Base-by-base conservation (phyloP, 2,113 vertebrate genomes). In the Mustela lutreola region DNA sequence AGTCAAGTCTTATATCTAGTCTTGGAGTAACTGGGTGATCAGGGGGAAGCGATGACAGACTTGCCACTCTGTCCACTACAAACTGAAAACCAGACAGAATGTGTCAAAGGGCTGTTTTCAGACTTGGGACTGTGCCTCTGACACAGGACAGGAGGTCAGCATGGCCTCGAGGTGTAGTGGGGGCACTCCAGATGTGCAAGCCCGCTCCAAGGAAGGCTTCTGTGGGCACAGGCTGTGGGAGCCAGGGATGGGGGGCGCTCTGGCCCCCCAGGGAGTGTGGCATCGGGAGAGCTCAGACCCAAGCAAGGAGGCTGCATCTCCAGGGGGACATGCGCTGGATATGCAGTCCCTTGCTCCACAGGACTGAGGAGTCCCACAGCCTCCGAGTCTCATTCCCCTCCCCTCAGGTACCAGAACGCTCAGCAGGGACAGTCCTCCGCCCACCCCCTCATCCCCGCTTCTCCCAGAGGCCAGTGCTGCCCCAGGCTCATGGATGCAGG, bases 41-140 rank as follows among this genome's bases (percentile, higher is more conserved):
- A 28, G 0, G 75, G 48, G 3, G 78, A 24, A 4, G 11, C 11
- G 12, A 39, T 1, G 28, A 33, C 1, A 3, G 31, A 6, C 31
- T 79, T 63, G 11, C 22, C 1, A 10, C 12, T 1, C 1, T 3
- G 9, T 0, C 50, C 9, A 22, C 45, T 42, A 14, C 21, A 14
- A 0, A 70, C 31, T 4, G 70, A 62, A 45, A 7, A 48, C 58
- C 0, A 5, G 16, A n/a, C 48, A 31, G 1, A 33, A 48, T 0
- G 2, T 0, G 1, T 2, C 33, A 14, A 9, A 11, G 4, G 1
- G 3, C 10, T 2, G 26, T 0, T 33, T 42, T 33, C 4, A 1
- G 39, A 33, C 26, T 0, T 0, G 0, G 7, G 39, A 1, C 85
- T 2, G 19, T 4, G 11, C 1, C 0, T 14, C n/a, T 7, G 2